Evolutionary conservation across 2,888 invertebrate species (phyloP).

Genomic region (Drosophila differens): DNA sequence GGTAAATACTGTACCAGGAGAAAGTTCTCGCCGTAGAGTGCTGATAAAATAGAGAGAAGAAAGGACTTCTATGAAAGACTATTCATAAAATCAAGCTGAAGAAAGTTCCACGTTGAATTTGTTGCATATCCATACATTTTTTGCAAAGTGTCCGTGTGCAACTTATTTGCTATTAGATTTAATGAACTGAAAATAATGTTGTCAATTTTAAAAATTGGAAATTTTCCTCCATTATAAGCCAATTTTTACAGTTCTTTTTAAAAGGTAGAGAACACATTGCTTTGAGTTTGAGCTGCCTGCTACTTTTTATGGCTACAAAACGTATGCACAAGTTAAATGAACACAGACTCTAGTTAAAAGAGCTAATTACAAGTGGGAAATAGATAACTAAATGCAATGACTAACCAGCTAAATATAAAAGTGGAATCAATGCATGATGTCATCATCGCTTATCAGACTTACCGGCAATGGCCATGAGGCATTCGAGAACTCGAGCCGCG

Average conservation of each 20-base stretch:
- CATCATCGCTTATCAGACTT: constrained; percentile 66
- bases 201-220: neutral
- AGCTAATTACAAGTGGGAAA: neutral
- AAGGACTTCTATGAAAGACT: neutral
- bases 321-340: too few relatives aligned
- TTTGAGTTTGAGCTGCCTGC: neutral
- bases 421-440: neutral
- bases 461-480: constrained; percentile 95
- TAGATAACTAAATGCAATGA: neutral
- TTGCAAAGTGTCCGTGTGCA: neutral
- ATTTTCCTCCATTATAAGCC: neutral
- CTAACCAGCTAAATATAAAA: neutral
- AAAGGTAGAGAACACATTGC: neutral
- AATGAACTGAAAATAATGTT: neutral
- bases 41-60: constrained; percentile 24
- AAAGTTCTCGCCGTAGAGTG: constrained; percentile 85
- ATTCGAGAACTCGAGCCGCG: constrained; percentile 94
- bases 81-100: neutral
- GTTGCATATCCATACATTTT: too few relatives aligned
- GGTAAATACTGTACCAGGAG: constrained; percentile 95
- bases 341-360: too few relatives aligned
- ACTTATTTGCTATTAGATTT: neutral
- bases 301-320: neutral
- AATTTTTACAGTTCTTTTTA: neutral
- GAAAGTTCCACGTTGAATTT: neutral